Evolutionary conservation across 2,797 vertebrate genomes (phyloP), one percentile per base, ranked within the genome.

Genomic region (Carduelis carduelis): DNA sequence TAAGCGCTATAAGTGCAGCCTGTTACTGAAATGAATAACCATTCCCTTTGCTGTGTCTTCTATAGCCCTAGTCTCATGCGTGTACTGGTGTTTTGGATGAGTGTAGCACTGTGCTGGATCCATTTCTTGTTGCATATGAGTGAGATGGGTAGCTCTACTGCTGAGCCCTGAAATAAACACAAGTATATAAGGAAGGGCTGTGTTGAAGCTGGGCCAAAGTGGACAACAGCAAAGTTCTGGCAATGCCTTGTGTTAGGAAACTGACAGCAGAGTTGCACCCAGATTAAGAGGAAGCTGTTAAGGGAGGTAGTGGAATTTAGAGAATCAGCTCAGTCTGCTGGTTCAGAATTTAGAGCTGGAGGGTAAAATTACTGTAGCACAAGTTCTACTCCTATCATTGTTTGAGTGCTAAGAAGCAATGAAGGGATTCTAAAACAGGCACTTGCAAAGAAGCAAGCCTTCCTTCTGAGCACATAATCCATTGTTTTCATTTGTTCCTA

Each of bases 401-500:
- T 60, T 74, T n/a, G 35, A 34, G 21, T 87, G 9, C 21, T 59
- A 32, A n/a, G 30, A 75, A 82, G 21, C 3, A 8, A 19, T 71
- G 20, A 65, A 84, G 59, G 34, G 27, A 41, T 84, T 37, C 34
- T 70, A 24, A 52, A 85, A 26, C 34, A 60, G 32, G 28, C 32
- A 23, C 32, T 79, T 56, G 35, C 14, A 49, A 32, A 55, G 59
- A 65, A 55, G 23, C 32, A 17, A 3, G 1, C 19, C 24, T 81
- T 34, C 30, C 32, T 18, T 85, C 61, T 70, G 53, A 88, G 53
- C 65, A 27, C 0, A 0, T 53, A 60, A 57, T 28, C 68, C 50
- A 20, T 60, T 83, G 76, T 52, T 91, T 86, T 60, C 30, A 71
- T 71, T 78, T 78, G 59, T 57, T 93, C 43, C 34, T 61, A 70